These are phyloP conservation scores for Leptinotarsa lineolata DNA, from an alignment of 1,140 invertebrate genomes.

Conservation along the genomic window DNA sequence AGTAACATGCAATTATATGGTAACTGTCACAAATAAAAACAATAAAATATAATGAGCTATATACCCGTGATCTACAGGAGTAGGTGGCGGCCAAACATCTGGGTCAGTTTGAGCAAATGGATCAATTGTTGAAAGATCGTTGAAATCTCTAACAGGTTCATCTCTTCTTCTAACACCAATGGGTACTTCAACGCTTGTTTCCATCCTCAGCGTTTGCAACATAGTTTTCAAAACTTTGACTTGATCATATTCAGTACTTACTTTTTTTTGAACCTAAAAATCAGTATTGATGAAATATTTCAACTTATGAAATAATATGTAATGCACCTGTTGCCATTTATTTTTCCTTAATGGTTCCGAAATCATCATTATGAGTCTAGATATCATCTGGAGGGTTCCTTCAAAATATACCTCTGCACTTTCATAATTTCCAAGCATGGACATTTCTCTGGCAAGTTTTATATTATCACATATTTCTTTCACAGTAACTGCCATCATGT, in stretches of 20 bases:
- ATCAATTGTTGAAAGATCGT: conserved; percentile 31
- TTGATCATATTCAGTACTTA: conserved; percentile 87
- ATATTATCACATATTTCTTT: conserved; percentile 91
- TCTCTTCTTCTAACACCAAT: conserved; percentile 48
- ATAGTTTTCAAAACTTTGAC: conserved; percentile 81
- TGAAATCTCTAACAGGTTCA: conserved; percentile 45
- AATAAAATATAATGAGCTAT: not conserved
- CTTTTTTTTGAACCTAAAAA: conserved; percentile 83
- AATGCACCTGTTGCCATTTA: conserved; percentile 76
- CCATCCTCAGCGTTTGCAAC: conserved; percentile 56
- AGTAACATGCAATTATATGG: no score
- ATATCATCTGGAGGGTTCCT: conserved; percentile 88
- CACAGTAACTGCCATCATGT: conserved; percentile 79
- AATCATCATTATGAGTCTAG: conserved; percentile 79
- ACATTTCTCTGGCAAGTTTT: conserved; percentile 91
- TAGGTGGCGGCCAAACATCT: conserved; percentile 89
- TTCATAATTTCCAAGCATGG: conserved; percentile 94
- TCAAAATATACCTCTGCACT: conserved; percentile 94
- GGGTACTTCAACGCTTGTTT: conserved; percentile 50
- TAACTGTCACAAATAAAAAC: no score
- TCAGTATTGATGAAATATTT: not conserved
- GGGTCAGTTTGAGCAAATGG: conserved; percentile 83
- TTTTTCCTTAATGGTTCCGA: conserved; percentile 79
- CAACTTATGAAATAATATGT: not conserved
- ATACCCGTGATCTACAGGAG: conserved; percentile 73